Evolutionary conservation across 2,113 vertebrate species (phyloP), one percentile per base, ranked within the genome.

Genomic region (Epinephelus lanceolatus): DNA sequence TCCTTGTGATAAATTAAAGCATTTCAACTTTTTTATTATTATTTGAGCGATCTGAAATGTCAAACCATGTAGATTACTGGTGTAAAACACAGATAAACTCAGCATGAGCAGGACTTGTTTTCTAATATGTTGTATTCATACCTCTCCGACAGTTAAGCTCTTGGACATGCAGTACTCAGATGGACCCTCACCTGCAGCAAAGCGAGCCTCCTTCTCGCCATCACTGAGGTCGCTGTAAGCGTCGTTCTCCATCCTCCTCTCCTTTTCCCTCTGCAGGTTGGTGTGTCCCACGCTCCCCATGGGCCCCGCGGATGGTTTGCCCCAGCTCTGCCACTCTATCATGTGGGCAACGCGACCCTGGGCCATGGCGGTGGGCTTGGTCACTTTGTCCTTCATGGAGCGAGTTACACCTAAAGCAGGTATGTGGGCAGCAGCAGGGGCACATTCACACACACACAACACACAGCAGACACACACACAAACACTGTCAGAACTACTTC

Each of bases 301-400:
- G 0, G 95, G 93, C 61, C 94, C 95, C 0, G 93, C 94, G 0
- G 95, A 92, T 0, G 95, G 94, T 76, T 96, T 97, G 72, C 96
- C 97, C 98, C 98, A 99, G 84, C 98, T 98, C 93, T 99, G 98
- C 98, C 98, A 99, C 79, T 99, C 98, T 9, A 99, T 98, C 98
- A 99, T 99, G 94, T 99, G 98, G 6, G 98, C 98, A 21, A 99
- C 98, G 0, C 96, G 96, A 68, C 98, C 98, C 88, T 97, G 97
- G 0, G 97, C 98, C 97, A 99, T 98, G 59, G 98, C 98, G 0
- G 98, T 99, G 83, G 98, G 98, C 94, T 99, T 99, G 61, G 98
- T 99, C 87, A 99, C 97, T 0, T 99, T 97, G 94, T 99, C 98
- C 95, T 99, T 99, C 97, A 99, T 99, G 92, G 96, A 96, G 89